Evolutionary conservation across 2,888 invertebrate species (phyloP), one percentile per base, ranked within the genome.

Genomic region (Sphinx pinastri): DNA sequence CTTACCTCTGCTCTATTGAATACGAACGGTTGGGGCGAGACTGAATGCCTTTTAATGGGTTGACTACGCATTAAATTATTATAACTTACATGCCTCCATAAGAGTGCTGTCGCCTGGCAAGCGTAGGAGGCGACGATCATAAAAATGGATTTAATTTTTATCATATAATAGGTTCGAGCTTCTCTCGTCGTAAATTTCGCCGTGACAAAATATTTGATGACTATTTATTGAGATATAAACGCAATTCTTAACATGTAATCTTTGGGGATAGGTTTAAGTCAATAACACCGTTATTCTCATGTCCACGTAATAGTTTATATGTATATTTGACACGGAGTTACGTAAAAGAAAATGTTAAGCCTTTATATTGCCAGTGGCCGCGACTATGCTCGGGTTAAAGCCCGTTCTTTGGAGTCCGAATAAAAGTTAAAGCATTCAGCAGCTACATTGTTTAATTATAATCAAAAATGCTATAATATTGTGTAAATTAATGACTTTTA

Each of bases 21-120:
- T 86, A 82, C 82, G 82, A 83, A 78, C 76, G 80, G 80, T 79
- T 81, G 75, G 79, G 83, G 77, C 80, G 75, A 74, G 82, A 81
- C 83, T 89, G 89, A 91, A 91, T 89, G 87, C 84, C 87, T 90
- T 91, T 90, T 91, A 92, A 92, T 91, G 86, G 87, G 79, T 82
- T 83, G 82, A 81, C 83, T 85, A 80, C 82, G 84, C 79, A 79
- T 84, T 83, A 83, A 83, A 83, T 84, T 84, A 84, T 84, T 81
- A 81, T 86, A 81, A 84, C 81, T 82, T 79, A 82, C 80, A 81
- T 79, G 79, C 80, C 78, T 79, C 79, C 78, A 84, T 86, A 80
- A 83, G 74, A 75, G 74, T 47, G 45, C 59, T 68, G 68, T 68
- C 63, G 66, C 63, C 54, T 60, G 55, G 59, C 68, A 58, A 68